These are phyloP conservation scores for Borostomias antarcticus DNA, from an alignment of 2,797 vertebrate species.

Conservation along the genomic window DNA sequence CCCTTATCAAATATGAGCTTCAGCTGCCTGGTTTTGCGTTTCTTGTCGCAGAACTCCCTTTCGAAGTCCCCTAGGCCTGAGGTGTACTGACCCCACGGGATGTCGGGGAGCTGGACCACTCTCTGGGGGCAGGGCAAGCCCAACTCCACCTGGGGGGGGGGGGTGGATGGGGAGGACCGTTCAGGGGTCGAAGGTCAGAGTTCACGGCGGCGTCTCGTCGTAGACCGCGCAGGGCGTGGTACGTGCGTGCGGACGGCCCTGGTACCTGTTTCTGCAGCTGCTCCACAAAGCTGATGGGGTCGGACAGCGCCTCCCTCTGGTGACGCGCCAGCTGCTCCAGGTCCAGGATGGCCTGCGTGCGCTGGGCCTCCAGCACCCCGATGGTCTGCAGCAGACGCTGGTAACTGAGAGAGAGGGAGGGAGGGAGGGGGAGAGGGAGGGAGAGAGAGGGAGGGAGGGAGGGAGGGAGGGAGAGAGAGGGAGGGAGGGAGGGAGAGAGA, in stretches of 20 bases:
- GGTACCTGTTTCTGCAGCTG: slow-evolving; percentile 96
- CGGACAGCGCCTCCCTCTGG: slow-evolving; percentile 89
- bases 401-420: slow-evolving; percentile 80
- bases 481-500: neutral
- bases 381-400: slow-evolving; percentile 99
- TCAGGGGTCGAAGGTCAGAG: neutral
- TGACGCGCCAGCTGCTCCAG: slow-evolving; percentile 90
- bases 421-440: neutral
- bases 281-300: slow-evolving; percentile 96
- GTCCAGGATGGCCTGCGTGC: slow-evolving; percentile 95
- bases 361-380: slow-evolving; percentile 95
- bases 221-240: neutral
- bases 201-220: neutral
- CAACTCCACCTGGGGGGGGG: slow-evolving; percentile 81
- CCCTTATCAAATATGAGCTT: slow-evolving; percentile 98
- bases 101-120: slow-evolving; percentile 95
- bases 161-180: too few relatives aligned
- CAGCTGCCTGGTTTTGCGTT: slow-evolving; percentile 90
- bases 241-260: neutral
- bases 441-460: neutral
- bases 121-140: slow-evolving; percentile 94
- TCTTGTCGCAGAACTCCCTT: slow-evolving; percentile 93
- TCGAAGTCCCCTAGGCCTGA: slow-evolving; percentile 94
- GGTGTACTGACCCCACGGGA: slow-evolving; percentile 98
- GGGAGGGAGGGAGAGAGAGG: neutral